Conservation (phyloP, 2,797 vertebrate genomes). For the Pipistrellus nathusii region DNA sequence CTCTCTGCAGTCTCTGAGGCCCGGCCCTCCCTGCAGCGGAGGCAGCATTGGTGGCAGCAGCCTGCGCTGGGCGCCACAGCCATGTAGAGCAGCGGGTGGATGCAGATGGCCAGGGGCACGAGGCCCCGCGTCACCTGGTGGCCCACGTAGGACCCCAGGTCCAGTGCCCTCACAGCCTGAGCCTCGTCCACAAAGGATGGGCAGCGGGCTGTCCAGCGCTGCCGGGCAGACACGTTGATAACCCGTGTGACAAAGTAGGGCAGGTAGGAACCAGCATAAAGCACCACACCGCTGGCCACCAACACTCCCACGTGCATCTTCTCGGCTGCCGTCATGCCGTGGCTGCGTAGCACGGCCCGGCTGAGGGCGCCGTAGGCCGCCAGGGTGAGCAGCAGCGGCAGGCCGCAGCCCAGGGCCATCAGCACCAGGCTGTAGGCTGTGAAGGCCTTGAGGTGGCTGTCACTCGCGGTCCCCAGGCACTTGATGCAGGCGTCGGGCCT, state of each 20-base stretch:
- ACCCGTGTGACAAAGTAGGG: slow-evolving; percentile 89
- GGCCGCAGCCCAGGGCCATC: slow-evolving; percentile 85
- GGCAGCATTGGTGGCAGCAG: slow-evolving; percentile 14
- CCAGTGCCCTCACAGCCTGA: neutral
- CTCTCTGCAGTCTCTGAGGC: accelerated
- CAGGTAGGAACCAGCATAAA: slow-evolving; percentile 90
- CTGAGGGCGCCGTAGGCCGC: slow-evolving; percentile 87
- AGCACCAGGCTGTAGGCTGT: slow-evolving; percentile 86
- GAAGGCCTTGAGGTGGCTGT: neutral
- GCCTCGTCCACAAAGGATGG: accelerated
- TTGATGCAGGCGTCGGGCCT: neutral
- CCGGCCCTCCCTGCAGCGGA: accelerated
- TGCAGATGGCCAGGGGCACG: slow-evolving; percentile 91
- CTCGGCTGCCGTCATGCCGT: slow-evolving; percentile 81
- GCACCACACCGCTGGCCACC: slow-evolving; percentile 84
- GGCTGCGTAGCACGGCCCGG: slow-evolving; percentile 86
- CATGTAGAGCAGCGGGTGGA: slow-evolving; percentile 92
- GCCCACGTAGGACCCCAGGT: slow-evolving; percentile 31
- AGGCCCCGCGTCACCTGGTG: slow-evolving; percentile 90
- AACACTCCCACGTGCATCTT: slow-evolving; percentile 89
- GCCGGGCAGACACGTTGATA: slow-evolving; percentile 76
- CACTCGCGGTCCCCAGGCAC: slow-evolving; percentile 76
- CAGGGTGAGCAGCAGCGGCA: slow-evolving; percentile 91
- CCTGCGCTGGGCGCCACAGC: slow-evolving; percentile 88
- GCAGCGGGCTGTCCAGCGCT: neutral